Base-by-base conservation (phyloP, 64 coral and sea anemone species). In the Porites lutea region DNA sequence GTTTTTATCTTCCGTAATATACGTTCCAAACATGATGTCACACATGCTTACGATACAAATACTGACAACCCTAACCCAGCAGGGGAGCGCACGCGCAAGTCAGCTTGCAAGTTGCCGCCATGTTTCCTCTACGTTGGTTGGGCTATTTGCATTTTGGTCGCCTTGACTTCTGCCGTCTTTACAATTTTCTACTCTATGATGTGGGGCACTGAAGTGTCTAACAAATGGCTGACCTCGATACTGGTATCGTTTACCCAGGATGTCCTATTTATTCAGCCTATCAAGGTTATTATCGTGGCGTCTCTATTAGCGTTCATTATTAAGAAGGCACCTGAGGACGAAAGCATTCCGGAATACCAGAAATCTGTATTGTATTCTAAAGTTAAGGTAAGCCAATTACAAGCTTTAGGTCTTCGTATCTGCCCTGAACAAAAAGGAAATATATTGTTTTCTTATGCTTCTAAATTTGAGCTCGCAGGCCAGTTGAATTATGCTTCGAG, bases 201-300 rank as follows among this genome's bases (percentile, higher is more conserved):
- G 90, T 98, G 96, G 96, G 96, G 96, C 3, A 89, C 88, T 85
- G 90, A 93, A 62, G 89, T 86, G 20, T 95, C 96, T 9, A 95
- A 92, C 54, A 80, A 98, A 95, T 98, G 96, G 96, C 58, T 98
- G n/a, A 98, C 93, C 4, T 98, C 96, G 2, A 89, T 98, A 3
- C 15, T 98, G 52, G 89, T 95, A 3, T 95, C 96, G 1, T 95
- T 98, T 57, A 93, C 93, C 7, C 96, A 98, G 80, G 93, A 95
- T 52, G 63, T 98, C 48, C 60, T 98, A 6, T 72, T 98, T 74
- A 95, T 95, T 69, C 96, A 98, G 63, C 96, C 96, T 14, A 93
- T 98, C 16, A 98, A 98, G 55, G 96, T 98, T 8, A 7, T 98
- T 6, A 48, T 98, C 59, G 81, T 98, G 22, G 96, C 96, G 11